These are phyloP conservation scores for Asteroscopus sphinx DNA, from an alignment of 2,888 invertebrate genomes.

Conservation along the genomic window DNA sequence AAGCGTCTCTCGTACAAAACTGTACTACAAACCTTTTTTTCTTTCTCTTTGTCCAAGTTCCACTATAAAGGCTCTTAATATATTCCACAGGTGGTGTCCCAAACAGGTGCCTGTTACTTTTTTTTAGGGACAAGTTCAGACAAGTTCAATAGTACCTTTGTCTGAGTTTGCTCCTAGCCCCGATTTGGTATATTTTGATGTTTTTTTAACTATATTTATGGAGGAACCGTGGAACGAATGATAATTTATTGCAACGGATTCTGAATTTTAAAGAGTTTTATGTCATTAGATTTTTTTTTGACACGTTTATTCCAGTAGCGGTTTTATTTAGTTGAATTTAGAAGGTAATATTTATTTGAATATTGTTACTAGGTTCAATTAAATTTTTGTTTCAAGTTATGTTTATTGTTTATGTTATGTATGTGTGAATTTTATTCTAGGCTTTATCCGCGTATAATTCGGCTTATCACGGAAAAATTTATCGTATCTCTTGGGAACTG, in stretches of 20 bases:
- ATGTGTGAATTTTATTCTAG: too few relatives aligned
- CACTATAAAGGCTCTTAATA: slow-evolving; percentile 63
- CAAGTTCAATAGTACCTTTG: slow-evolving; percentile 83
- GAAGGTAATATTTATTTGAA: neutral
- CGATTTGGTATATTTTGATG: slow-evolving; percentile 73
- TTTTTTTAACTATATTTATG: slow-evolving; percentile 63
- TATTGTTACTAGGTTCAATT: too few relatives aligned
- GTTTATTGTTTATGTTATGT: too few relatives aligned
- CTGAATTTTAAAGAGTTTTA: slow-evolving; percentile 62
- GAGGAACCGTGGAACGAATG: slow-evolving; percentile 68
- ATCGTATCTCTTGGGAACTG: too few relatives aligned
- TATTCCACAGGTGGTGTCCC: slow-evolving; percentile 83
- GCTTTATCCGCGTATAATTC: too few relatives aligned
- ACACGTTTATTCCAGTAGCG: slow-evolving; percentile 42
- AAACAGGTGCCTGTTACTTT: slow-evolving; percentile 77
- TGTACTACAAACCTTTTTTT: slow-evolving; percentile 55
- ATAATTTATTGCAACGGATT: slow-evolving; percentile 78
- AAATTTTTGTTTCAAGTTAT: too few relatives aligned
- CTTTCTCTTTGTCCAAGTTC: slow-evolving; percentile 41
- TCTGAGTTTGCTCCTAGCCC: slow-evolving; percentile 74
- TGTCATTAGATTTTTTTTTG: slow-evolving; percentile 47
- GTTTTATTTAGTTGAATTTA: slow-evolving; percentile 23
- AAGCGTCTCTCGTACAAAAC: slow-evolving; percentile 55
- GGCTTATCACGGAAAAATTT: too few relatives aligned
- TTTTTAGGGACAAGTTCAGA: slow-evolving; percentile 76